Evolutionary conservation across 2,113 vertebrate species (phyloP), one percentile per base, ranked within the genome.

Genomic region (Rhipidura dahli): DNA sequence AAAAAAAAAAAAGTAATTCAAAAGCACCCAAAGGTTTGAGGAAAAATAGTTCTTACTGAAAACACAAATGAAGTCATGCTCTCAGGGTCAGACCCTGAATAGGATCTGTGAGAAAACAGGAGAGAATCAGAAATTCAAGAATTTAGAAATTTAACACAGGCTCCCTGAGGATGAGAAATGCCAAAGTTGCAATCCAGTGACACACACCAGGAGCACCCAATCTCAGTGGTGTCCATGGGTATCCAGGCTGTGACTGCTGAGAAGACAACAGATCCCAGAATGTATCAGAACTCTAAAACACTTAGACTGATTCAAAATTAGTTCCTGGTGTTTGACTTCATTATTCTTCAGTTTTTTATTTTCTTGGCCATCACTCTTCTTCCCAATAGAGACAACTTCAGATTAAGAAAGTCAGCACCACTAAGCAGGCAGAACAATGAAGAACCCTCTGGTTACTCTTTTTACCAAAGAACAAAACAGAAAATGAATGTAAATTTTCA

Each of bases 11-110:
- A 37, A 24, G 45, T 8, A 14, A 87, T 87, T 64, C n/a, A 47
- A 91, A 93, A 94, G 68, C 44, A 92, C 68, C 82, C 76, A 70
- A 78, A 88, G 51, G 72, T 63, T 93, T 90, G 75, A 73, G 68
- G 17, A 86, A 83, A 83, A 90, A 60, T 2, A 30, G 51, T 33
- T 91, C 45, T 73, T 83, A 15, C 30, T 54, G 50, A 72, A 87
- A 93, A 40, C 59, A 86, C 27, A 86, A 86, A 91, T 26, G 82
- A 92, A 90, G 31, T 70, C 33, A 6, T 17, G 59, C 10, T 94
- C 35, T 78, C 35, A 6, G 51, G 72, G 80, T 94, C 86, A 94
- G 76, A 17, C 19, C 80, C n/a, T 4, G 35, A 73, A 73, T 9
- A 13, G 64, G 61, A 85, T 82, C 51, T 71, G 81, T 49, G 81